phyloP scores from a whole-genome alignment of 2,113 vertebrate species.

The Oenanthe melanoleuca region DNA sequence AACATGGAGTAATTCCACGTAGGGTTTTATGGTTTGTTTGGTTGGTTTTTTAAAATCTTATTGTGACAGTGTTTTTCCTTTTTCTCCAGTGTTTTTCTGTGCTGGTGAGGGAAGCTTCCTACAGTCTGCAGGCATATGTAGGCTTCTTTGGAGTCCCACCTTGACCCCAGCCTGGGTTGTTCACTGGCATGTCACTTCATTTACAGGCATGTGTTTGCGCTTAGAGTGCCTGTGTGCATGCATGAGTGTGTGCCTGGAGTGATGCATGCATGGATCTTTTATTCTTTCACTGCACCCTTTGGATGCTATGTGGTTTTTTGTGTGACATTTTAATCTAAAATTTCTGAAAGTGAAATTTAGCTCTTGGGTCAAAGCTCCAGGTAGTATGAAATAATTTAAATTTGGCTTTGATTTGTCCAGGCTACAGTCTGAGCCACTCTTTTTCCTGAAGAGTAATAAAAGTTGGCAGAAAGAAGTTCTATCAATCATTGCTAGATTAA shows the following conservation, averaged over 20 bases:
- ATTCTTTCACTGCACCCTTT: neutral
- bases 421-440: neutral
- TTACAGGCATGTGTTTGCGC: neutral
- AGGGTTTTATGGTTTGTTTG: neutral
- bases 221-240: neutral
- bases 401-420: neutral
- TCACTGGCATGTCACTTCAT: neutral
- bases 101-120: neutral
- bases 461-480: neutral
- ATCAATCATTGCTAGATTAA: neutral
- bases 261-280: neutral
- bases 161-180: neutral
- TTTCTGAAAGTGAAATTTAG: neutral
- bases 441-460: neutral
- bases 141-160: neutral
- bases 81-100: neutral
- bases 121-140: neutral
- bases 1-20: accelerated
- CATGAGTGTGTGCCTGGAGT: neutral
- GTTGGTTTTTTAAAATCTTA: neutral
- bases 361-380: neutral
- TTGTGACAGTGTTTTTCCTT: neutral
- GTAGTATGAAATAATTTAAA: neutral
- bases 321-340: neutral
- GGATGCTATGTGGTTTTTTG: neutral